phyloP scores from a whole-genome alignment of 30 jellyfish, hydroid and myxozoan genomes.

The Rhopilema esculentum region DNA sequence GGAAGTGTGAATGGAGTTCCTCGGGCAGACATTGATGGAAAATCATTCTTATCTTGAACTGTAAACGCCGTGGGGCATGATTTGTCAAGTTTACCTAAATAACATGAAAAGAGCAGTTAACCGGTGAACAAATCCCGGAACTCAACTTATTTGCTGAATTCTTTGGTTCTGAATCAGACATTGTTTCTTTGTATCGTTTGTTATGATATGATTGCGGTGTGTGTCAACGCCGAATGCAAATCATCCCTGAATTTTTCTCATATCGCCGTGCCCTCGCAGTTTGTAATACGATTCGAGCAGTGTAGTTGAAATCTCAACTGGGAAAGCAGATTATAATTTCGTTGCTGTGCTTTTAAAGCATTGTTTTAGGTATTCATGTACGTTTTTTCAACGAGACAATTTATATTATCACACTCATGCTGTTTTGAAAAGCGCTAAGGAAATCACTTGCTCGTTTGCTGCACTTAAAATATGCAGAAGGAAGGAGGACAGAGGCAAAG shows the following conservation, averaged over 20 bases:
- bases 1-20: too few species aligned
- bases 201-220: neutral
- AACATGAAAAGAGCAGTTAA: too few species aligned
- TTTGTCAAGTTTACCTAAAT: too few species aligned
- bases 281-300: neutral
- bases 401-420: neutral
- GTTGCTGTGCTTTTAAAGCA: neutral
- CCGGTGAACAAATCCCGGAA: neutral
- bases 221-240: neutral
- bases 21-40: too few species aligned
- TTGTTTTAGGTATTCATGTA: neutral
- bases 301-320: neutral
- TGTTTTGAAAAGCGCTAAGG: conserved; percentile 1
- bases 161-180: neutral
- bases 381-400: neutral
- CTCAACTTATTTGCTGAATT: neutral
- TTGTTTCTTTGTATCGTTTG: neutral
- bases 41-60: too few species aligned
- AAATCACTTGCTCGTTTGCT: neutral
- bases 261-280: neutral
- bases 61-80: too few species aligned
- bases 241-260: neutral
- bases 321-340: neutral
- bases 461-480: neutral
- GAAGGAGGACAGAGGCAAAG: conserved; percentile 27